These are phyloP conservation scores for Salarias fasciatus DNA, from an alignment of 2,797 vertebrate species.

Conservation along the genomic window DNA sequence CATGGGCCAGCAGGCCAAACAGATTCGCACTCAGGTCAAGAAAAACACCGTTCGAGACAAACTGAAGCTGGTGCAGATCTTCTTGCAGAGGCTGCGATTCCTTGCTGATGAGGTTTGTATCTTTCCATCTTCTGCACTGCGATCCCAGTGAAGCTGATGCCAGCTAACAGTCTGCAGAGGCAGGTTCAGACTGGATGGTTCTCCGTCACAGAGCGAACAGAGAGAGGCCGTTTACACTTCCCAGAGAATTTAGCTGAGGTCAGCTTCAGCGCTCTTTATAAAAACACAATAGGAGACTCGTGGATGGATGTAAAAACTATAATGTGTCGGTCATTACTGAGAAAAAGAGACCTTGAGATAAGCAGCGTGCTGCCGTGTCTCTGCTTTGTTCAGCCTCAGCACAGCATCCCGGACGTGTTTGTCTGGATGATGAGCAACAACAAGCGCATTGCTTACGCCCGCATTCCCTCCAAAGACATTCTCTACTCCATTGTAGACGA, in stretches of 20 bases:
- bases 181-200: too few relatives aligned
- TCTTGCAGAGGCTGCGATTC: slow-evolving; percentile 94
- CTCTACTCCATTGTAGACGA: slow-evolving; percentile 94
- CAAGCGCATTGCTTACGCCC: slow-evolving; percentile 93
- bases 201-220: too few relatives aligned
- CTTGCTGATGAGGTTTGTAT: slow-evolving; percentile 90
- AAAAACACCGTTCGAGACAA: slow-evolving; percentile 92
- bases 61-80: slow-evolving; percentile 90
- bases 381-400: slow-evolving; percentile 86
- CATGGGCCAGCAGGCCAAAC: slow-evolving; percentile 91
- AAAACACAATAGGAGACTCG: too few relatives aligned
- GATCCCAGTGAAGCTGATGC: too few relatives aligned
- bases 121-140: too few relatives aligned
- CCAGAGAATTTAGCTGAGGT: too few relatives aligned
- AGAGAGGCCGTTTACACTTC: too few relatives aligned
- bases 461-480: slow-evolving; percentile 94
- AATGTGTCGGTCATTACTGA: not conserved
- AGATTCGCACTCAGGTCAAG: slow-evolving; percentile 93
- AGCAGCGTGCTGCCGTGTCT: not conserved
- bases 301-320: not conserved
- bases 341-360: not conserved
- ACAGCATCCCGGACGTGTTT: slow-evolving; percentile 95
- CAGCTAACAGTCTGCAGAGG: too few relatives aligned
- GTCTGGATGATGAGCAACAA: slow-evolving; percentile 98
- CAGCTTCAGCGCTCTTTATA: too few relatives aligned